Percentiles rank a stretch among this genome's conserved stretches.
These are phyloP conservation scores for Hofmannophila pseudospretella DNA, from an alignment of 2,888 invertebrate species.

Conservation along the genomic window DNA sequence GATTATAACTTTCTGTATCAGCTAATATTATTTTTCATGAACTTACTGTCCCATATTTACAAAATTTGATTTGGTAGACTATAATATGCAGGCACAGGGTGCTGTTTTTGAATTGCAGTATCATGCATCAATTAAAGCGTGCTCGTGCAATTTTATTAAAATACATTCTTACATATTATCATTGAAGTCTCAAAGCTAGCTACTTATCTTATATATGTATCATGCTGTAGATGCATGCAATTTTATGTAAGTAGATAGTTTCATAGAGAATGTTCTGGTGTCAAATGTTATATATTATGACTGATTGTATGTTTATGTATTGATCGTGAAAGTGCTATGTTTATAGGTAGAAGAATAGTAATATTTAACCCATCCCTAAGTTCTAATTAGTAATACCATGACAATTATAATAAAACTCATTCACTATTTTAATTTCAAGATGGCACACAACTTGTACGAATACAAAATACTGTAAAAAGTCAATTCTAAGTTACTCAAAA, in stretches of 20 bases:
- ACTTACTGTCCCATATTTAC: slow-evolving; percentile 73
- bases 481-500: slow-evolving; percentile 51
- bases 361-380: slow-evolving; percentile 32
- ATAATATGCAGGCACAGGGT: slow-evolving; percentile 45
- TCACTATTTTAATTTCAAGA: slow-evolving; percentile 45
- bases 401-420: slow-evolving; percentile 33
- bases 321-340: slow-evolving; percentile 52
- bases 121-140: slow-evolving; percentile 63
- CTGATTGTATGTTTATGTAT: slow-evolving; percentile 58
- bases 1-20: neutral
- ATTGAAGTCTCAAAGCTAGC: slow-evolving; percentile 8
- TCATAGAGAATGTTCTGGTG: slow-evolving; percentile 37
- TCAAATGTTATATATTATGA: slow-evolving; percentile 45
- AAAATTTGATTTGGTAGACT: slow-evolving; percentile 39
- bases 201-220: slow-evolving; percentile 9
- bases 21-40: neutral
- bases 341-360: slow-evolving; percentile 31
- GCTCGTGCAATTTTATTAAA: slow-evolving; percentile 42
- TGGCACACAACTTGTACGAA: neutral
- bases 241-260: slow-evolving; percentile 27
- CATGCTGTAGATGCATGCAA: slow-evolving; percentile 33
- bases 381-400: slow-evolving; percentile 13
- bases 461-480: slow-evolving; percentile 25
- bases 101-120: slow-evolving; percentile 36
- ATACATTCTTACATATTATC: slow-evolving; percentile 39